Evolutionary conservation across 2,888 invertebrate genomes (phyloP).

Genomic region (Pomacea canaliculata): DNA sequence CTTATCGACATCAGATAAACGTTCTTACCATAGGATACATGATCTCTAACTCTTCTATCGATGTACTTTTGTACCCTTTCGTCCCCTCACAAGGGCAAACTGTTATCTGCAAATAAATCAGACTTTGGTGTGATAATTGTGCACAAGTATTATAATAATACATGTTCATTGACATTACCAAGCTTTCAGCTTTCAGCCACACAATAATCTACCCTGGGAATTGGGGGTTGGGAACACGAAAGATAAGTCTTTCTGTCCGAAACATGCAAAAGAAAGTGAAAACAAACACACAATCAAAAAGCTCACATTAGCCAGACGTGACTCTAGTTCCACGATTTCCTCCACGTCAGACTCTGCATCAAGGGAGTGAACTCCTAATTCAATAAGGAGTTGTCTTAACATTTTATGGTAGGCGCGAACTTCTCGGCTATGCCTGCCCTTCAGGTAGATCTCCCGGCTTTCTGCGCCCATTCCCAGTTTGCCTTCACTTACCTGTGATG

Average conservation of each 20-base stretch:
- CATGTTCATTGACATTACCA: not conserved
- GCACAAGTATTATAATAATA: not conserved
- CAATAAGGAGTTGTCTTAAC: slow-evolving; percentile 83
- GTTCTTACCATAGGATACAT: slow-evolving; percentile 7
- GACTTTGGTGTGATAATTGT: too few species aligned
- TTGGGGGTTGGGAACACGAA: not conserved
- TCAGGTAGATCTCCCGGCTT: slow-evolving; percentile 85
- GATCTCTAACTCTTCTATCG: slow-evolving; percentile 7
- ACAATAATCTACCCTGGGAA: not conserved
- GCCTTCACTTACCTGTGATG: slow-evolving; percentile 87
- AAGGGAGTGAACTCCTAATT: slow-evolving; percentile 80
- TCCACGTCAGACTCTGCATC: slow-evolving; percentile 79
- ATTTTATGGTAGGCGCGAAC: slow-evolving; percentile 84
- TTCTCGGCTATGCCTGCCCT: slow-evolving; percentile 72
- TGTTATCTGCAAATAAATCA: too few species aligned
- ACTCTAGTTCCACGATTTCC: slow-evolving; percentile 83
- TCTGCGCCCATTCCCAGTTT: slow-evolving; percentile 12
- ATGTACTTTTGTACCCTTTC: not conserved
- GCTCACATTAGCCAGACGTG: slow-evolving; percentile 81
- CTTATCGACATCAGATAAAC: not conserved
- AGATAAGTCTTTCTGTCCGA: too few species aligned
- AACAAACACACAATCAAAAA: not conserved
- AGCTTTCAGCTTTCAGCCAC: not conserved
- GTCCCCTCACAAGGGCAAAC: not conserved
- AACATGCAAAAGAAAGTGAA: too few species aligned